Percentiles rank a stretch among this genome's conserved stretches.
Evolutionary conservation across 2,113 vertebrate species (phyloP).

Genomic region (human): DNA sequence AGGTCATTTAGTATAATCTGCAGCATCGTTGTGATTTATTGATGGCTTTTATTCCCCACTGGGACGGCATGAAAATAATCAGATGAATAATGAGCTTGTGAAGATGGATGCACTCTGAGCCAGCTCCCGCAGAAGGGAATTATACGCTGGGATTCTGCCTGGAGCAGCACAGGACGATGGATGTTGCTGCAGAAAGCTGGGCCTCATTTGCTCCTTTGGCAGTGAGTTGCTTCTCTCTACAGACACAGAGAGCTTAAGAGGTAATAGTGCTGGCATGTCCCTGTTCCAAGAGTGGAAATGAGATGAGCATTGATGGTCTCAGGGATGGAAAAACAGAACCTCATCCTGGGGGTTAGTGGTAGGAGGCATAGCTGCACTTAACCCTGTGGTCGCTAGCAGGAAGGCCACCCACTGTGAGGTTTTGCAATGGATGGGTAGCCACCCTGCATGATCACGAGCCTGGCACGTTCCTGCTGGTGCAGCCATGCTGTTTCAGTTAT

Average conservation of each 20-base stretch:
- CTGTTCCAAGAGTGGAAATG: neutral
- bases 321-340: neutral
- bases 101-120: slow-evolving; percentile 45
- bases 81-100: slow-evolving; percentile 67
- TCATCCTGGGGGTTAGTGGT: neutral
- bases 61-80: slow-evolving; percentile 64
- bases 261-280: slow-evolving; percentile 25
- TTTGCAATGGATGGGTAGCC: fast-evolving
- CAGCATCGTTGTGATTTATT: slow-evolving; percentile 61
- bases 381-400: neutral
- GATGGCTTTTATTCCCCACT: slow-evolving; percentile 56
- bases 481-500: neutral
- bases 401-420: neutral
- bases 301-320: neutral
- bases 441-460: neutral
- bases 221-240: slow-evolving; percentile 27
- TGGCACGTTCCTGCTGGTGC: neutral
- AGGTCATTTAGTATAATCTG: slow-evolving; percentile 51
- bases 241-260: slow-evolving; percentile 29
- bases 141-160: slow-evolving; percentile 35
- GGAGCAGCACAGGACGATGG: slow-evolving; percentile 12
- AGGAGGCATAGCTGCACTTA: neutral
- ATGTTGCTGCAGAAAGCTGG: slow-evolving; percentile 29
- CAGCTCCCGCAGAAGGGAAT: slow-evolving; percentile 57
- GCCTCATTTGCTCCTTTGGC: slow-evolving; percentile 48